Percentiles rank a stretch among this genome's conserved stretches.
Evolutionary conservation across 2,113 vertebrate genomes (phyloP).

Genomic region (Crypturellus undulatus): DNA sequence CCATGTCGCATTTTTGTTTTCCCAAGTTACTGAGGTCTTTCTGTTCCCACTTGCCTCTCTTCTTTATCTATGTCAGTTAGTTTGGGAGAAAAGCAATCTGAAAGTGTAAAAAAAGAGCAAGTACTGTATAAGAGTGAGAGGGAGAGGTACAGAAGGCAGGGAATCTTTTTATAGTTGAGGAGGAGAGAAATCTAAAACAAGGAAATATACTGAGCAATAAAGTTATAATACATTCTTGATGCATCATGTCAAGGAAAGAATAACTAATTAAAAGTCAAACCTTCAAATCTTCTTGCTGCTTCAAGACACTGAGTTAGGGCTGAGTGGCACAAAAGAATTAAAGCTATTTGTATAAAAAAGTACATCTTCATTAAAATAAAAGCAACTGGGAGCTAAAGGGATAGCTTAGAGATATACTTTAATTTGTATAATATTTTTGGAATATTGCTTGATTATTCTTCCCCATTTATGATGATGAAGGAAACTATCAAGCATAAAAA

Average conservation of each 20-base stretch:
- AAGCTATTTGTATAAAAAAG: neutral
- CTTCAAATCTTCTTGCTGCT: neutral
- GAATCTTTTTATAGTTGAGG: neutral
- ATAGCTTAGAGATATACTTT: neutral
- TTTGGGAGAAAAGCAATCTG: neutral
- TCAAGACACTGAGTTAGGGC: neutral
- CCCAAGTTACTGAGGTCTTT: rapidly evolving
- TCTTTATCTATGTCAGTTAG: neutral
- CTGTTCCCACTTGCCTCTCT: neutral
- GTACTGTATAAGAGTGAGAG: neutral
- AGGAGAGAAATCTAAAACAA: neutral
- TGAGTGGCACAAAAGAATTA: neutral
- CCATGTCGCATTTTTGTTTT: neutral
- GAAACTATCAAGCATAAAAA: neutral
- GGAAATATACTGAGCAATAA: neutral
- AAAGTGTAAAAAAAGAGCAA: neutral
- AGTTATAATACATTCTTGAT: neutral
- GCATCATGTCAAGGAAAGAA: neutral
- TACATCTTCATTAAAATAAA: neutral
- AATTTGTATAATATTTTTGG: neutral
- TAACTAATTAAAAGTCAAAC: neutral
- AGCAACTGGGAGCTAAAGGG: neutral
- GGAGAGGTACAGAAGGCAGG: neutral
- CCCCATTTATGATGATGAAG: neutral
- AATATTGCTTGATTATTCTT: constrained; percentile 4